These are phyloP conservation scores for Leptocoma aspasia DNA, from an alignment of 2,113 vertebrate species.

Conservation along the genomic window DNA sequence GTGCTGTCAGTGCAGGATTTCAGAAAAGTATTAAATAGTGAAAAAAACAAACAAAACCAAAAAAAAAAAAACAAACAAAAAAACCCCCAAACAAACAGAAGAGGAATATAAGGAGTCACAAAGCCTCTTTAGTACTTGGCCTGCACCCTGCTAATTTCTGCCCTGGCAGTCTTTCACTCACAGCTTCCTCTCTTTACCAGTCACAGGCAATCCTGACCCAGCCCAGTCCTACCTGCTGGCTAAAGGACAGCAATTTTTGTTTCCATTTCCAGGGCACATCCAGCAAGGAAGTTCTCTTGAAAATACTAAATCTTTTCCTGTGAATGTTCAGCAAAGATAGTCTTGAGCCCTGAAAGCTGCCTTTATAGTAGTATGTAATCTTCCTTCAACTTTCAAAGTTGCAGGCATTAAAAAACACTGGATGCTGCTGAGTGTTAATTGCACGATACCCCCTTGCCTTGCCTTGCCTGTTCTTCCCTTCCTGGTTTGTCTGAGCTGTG, in stretches of 20 bases:
- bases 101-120: background rate
- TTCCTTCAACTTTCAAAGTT: background rate
- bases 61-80: too few relatives aligned
- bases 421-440: background rate
- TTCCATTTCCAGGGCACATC: background rate
- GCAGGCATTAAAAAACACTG: background rate
- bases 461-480: too few relatives aligned
- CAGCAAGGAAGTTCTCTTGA: background rate
- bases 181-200: background rate
- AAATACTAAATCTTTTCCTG: fast-evolving
- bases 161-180: background rate
- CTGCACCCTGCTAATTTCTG: background rate
- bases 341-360: fast-evolving
- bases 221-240: background rate
- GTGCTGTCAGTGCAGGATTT: background rate
- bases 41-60: too few relatives aligned
- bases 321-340: background rate
- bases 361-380: background rate
- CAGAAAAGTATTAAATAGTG: background rate
- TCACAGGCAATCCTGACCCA: background rate
- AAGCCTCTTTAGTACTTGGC: background rate
- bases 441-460: background rate
- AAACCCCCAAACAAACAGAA: too few relatives aligned
- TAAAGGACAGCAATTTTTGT: background rate
- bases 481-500: fast-evolving